Conservation (phyloP, 2,888 invertebrate species). For the Nemoura dubitans region DNA sequence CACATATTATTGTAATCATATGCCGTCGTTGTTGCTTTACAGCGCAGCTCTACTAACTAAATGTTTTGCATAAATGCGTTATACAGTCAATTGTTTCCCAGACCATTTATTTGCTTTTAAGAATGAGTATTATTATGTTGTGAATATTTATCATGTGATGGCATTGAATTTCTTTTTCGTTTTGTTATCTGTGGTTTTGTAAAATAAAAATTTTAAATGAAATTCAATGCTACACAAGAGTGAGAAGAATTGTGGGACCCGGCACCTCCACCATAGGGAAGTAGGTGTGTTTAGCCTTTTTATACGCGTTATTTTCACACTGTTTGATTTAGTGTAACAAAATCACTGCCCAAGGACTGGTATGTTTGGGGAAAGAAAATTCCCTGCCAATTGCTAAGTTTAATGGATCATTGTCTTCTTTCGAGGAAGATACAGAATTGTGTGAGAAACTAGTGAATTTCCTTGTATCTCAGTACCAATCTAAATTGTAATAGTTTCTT, state of each 20-base stretch:
- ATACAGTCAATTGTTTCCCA: background rate
- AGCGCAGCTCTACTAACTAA: background rate
- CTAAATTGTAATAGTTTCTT: background rate
- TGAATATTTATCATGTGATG: background rate
- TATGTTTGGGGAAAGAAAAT: background rate
- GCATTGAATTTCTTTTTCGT: background rate
- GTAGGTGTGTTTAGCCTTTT: background rate
- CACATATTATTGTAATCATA: background rate
- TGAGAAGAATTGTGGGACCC: background rate
- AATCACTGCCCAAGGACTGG: too few species aligned
- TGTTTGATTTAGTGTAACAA: background rate
- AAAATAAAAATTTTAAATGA: background rate
- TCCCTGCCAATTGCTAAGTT: background rate
- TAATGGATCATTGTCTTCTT: background rate
- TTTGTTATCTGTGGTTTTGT: background rate
- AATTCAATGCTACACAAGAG: background rate
- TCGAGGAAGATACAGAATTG: background rate
- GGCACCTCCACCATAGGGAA: background rate
- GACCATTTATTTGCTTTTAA: background rate
- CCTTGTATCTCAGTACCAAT: background rate
- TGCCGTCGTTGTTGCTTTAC: background rate
- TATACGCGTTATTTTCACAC: background rate
- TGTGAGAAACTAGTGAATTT: background rate
- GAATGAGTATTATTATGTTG: background rate
- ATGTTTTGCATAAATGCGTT: background rate